A percentile compares a stretch with the other conserved stretches of the same genome.
Evolutionary conservation across 1,140 invertebrate genomes (phyloP).

Genomic region (Nasonia longicornis): DNA sequence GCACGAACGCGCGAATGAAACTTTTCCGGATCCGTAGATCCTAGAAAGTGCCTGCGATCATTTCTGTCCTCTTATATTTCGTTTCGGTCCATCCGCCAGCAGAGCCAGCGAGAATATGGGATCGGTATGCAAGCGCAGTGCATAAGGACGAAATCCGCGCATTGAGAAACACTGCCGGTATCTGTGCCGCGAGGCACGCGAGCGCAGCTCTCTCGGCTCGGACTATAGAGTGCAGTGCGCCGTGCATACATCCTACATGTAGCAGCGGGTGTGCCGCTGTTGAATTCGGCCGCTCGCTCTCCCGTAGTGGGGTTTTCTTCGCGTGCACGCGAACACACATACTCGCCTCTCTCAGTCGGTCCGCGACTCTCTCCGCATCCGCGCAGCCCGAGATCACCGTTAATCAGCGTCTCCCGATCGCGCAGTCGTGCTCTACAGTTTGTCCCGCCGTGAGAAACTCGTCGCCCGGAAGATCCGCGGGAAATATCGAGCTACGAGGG

Average conservation of each 20-base stretch:
- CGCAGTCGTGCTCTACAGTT: background rate
- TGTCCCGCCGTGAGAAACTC: background rate
- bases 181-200: constrained; percentile 60
- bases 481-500: too few relatives aligned
- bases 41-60: too few relatives aligned
- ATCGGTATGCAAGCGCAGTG: background rate
- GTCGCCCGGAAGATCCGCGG: background rate
- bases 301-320: constrained; percentile 51
- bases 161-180: constrained; percentile 46
- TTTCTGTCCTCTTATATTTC: too few relatives aligned
- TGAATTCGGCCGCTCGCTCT: constrained; percentile 64
- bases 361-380: constrained; percentile 64
- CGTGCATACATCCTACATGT: background rate
- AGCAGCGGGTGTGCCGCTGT: constrained; percentile 48
- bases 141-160: background rate
- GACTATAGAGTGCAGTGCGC: too few relatives aligned
- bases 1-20: background rate
- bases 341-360: constrained; percentile 62
- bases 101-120: background rate
- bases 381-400: constrained; percentile 38
- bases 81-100: too few relatives aligned
- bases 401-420: background rate
- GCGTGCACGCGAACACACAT: background rate
- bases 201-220: constrained; percentile 52
- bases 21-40: too few relatives aligned